Evolutionary conservation across 1,140 invertebrate genomes (phyloP), one percentile per base, ranked within the genome.

Genomic region (Ostrea edulis): DNA sequence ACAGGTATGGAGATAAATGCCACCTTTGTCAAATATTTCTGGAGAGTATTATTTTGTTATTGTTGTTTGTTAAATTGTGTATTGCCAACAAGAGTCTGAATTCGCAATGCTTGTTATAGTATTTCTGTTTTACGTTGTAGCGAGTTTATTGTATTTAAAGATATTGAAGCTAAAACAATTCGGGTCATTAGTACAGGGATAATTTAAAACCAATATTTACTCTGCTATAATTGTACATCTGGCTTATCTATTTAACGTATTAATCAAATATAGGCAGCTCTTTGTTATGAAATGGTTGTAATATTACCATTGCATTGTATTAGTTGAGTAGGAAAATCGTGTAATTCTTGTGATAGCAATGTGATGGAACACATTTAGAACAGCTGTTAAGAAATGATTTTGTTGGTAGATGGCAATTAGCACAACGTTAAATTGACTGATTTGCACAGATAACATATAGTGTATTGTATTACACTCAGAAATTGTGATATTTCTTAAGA

Each of bases 281-380:
- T 77, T 25, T 77, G 68, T 77, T 77, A 77, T 4, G n/a, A n/a
- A 62, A 62, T 77, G 68, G 68, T 77, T 77, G 68, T 77, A 77
- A 77, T 77, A 25, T 77, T 77, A 35, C 25, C 29, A 77, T 77
- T 77, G 29, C 29, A 25, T 77, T 29, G 68, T 77, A 77, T 77
- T 77, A 12, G 3, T 14, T 77, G 25, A 17, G 22, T 68, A 77
- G 68, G 22, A 62, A 62, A 4, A 5, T 62, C 55, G 20, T 62
- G 55, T 20, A 62, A n/a, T 62, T 58, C 20, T 20, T 20, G 12
- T 62, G 17, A 62, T 62, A 20, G n/a, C n/a, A 20, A n/a, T 0
- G 55, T 62, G n/a, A 62, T n/a, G n/a, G n/a, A n/a, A 62, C 55
- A 62, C 0, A 62, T 62, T 62, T 20, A 62, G 55, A 20, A 62